These are phyloP conservation scores for Smutsia temminckii DNA, from an alignment of 2,797 vertebrate genomes.

Conservation along the genomic window DNA sequence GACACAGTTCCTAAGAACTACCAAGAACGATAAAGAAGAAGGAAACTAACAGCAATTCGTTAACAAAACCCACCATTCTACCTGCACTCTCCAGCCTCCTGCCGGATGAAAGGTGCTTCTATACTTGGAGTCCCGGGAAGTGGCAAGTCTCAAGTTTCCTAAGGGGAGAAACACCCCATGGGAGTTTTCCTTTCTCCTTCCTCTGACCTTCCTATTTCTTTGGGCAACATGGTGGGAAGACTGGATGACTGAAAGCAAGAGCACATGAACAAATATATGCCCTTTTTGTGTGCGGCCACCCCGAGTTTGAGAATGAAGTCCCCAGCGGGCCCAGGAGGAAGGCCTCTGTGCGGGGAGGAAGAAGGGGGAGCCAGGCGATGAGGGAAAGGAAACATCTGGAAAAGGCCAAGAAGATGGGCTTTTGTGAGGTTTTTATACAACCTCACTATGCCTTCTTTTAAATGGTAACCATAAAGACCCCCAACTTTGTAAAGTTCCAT, in stretches of 20 bases:
- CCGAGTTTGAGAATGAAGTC: background rate
- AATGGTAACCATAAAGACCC: background rate
- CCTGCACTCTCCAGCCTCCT: background rate
- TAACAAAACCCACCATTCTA: background rate
- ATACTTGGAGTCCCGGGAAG: background rate
- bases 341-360: rapidly evolving
- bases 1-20: constrained; percentile 77
- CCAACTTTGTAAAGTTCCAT: background rate
- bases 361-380: rapidly evolving
- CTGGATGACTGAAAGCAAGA: background rate
- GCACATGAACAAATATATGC: background rate
- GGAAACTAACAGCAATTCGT: constrained; percentile 9
- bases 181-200: background rate
- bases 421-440: background rate
- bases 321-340: background rate
- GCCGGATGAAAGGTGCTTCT: background rate
- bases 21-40: constrained; percentile 63
- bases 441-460: background rate
- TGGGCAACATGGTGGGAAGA: background rate
- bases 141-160: background rate
- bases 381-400: background rate
- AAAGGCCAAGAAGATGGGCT: background rate
- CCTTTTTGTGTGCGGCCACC: rapidly evolving
- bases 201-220: background rate
- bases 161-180: rapidly evolving